Evolutionary conservation across 2,888 invertebrate genomes (phyloP).

Genomic region (Caenorhabditis plicata): DNA sequence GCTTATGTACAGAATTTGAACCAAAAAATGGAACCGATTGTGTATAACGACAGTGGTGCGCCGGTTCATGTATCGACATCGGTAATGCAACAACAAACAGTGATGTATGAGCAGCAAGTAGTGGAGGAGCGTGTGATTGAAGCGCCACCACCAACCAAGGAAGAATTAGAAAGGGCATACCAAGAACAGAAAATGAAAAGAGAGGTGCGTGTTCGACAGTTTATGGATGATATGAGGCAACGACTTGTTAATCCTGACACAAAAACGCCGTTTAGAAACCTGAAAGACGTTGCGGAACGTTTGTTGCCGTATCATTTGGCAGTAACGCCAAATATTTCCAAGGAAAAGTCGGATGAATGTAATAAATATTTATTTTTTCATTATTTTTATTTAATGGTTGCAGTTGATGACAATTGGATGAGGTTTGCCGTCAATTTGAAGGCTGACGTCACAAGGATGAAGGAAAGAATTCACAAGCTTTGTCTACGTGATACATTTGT

Average conservation of each 20-base stretch:
- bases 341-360: conserved; percentile 27
- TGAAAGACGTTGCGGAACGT: conserved; percentile 24
- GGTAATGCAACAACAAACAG: neutral
- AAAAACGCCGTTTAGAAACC: conserved; percentile 20
- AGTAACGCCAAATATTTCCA: conserved; percentile 14
- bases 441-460: neutral
- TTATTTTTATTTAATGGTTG: conserved; percentile 5
- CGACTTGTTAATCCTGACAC: conserved; percentile 16
- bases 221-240: conserved; percentile 5
- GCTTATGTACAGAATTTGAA: too few relatives aligned
- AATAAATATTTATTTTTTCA: too few relatives aligned
- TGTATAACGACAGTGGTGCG: too few relatives aligned
- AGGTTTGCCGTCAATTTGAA: conserved; percentile 9
- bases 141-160: neutral
- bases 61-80: too few relatives aligned
- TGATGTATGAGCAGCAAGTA: neutral
- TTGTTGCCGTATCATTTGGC: conserved; percentile 32
- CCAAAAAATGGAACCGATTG: too few relatives aligned
- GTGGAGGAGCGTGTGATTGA: neutral
- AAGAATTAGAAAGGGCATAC: neutral
- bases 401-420: conserved; percentile 26
- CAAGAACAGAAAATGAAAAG: conserved; percentile 1
- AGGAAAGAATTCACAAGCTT: conserved; percentile 11
- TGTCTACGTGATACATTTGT: conserved; percentile 23
- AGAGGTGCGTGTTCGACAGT: conserved; percentile 1